These are phyloP conservation scores for Megaptera novaeangliae DNA, from an alignment of 2,113 vertebrate species.

Conservation along the genomic window DNA sequence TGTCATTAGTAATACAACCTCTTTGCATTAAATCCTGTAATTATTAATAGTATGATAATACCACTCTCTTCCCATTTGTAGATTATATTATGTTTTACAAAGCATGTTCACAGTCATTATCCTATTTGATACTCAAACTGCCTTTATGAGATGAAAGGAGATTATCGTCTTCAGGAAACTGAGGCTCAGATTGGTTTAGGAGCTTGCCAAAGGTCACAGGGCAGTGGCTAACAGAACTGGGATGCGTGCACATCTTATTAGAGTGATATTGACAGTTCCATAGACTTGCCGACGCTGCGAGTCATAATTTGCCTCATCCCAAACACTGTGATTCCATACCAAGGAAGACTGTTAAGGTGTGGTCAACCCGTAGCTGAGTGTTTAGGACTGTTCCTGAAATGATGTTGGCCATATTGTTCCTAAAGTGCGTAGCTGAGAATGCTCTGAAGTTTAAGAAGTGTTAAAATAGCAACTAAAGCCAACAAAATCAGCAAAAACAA, in stretches of 20 bases:
- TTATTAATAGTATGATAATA: constrained; percentile 1
- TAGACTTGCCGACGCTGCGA: rapidly evolving
- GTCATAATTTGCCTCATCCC: not conserved
- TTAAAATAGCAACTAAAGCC: not conserved
- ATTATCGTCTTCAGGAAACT: not conserved
- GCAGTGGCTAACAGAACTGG: not conserved
- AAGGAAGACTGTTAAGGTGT: not conserved
- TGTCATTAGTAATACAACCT: not conserved
- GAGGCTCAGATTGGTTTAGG: not conserved
- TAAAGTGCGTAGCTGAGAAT: not conserved
- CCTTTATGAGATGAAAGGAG: constrained; percentile 20
- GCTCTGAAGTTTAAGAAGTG: not conserved
- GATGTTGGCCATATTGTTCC: not conserved
- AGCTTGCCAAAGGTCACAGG: not conserved
- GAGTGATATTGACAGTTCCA: not conserved
- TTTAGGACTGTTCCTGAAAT: not conserved
- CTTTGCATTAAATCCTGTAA: constrained; percentile 26
- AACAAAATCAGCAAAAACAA: not conserved
- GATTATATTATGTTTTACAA: not conserved
- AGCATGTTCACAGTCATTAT: not conserved
- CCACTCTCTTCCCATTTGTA: not conserved
- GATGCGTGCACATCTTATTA: not conserved
- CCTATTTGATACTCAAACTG: not conserved
- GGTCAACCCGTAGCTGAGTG: not conserved
- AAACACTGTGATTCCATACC: not conserved